Base-by-base conservation (phyloP, 2,797 vertebrate genomes). In the Phrynocephalus forsythii region DNA sequence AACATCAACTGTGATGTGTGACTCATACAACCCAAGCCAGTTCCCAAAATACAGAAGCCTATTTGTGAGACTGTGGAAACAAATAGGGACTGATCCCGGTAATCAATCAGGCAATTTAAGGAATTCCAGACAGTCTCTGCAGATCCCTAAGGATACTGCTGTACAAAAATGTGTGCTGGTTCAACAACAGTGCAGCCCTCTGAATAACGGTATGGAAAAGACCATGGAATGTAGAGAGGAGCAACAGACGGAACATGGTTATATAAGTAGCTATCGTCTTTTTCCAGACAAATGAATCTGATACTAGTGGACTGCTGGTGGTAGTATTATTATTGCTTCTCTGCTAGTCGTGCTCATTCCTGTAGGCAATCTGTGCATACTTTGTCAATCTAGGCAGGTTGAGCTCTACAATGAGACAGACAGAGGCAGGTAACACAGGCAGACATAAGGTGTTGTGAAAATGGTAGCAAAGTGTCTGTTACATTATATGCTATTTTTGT, bases 31-130 rank as follows among this genome's bases (percentile, higher is more conserved):
- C 44, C 26, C 92, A 7, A 90, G 90, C 83, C 91, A 82, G 83
- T 94, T 95, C 90, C 94, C 94, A 44, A 95, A 96, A 94, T 89
- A 91, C 92, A 93, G 95, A 95, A 95, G 94, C 92, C 92, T 88
- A 85, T 87, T 87, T 94, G 38, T 87, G 93, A 92, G 91, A 92
- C 94, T 83, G 86, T 88, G 91, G 90, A 92, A 93, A 92, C 90
- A 93, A 94, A 95, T 89, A 90, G 88, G 95, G 91, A 86, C 89
- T 82, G 86, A 93, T 56, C 85, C 88, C 82, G 5, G 16, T 91
- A 92, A 93, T 92, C 88, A 93, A 95, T 94, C 90, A 91, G 1
- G 82, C 72, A 28, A 82, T 87, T 92, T 88, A 90, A 91, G 82
- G 89, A 94, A 95, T 93, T 94, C 82, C 91, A 94, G 86, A 87